Evolutionary conservation across 2,888 invertebrate genomes (phyloP), one percentile per base, ranked within the genome.

Genomic region (Platycheirus albimanus): DNA sequence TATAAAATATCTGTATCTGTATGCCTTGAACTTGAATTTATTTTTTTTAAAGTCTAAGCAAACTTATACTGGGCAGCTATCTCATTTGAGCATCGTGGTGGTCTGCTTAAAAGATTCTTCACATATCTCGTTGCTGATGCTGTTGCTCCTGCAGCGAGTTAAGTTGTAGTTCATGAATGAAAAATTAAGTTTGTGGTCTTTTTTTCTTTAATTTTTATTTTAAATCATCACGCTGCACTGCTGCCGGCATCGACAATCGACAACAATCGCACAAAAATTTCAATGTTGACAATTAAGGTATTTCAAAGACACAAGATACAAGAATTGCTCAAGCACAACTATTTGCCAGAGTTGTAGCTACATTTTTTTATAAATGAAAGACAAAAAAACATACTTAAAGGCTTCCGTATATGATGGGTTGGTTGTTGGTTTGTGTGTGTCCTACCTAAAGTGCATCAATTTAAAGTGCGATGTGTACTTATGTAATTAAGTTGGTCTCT

Each of bases 271-370:
- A 13, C 13, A 75, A 49, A 54, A 64, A 78, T 74, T 78, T 83
- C 78, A 77, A 54, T 61, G 66, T 52, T 77, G 71, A 81, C 76
- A 81, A 67, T 52, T 52, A 52, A 69, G 63, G 78, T 69, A 83
- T 83, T 78, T 78, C 33, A 78, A 83, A 74, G 78, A 83, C 67
- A 83, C 83, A 72, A 83, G 77, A 77, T 72, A 74, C 78, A 78
- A 78, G 69, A 83, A 83, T 74, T 83, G 78, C 69, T 78, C 78
- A 74, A 56, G 28, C 63, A 54, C 51, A 77, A 67, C 38, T 77
- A 72, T 83, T 58, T 77, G 28, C 41, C 15, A 20, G 71, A 24
- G 20, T n/a, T 41, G 36, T 33, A 43, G 2, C 19, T 33, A 54
- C 54, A 54, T 51, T 51, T 20, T 41, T 20, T 11, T 8, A 7